phyloP scores from a whole-genome alignment of 2,797 vertebrate species.

The Dallia pectoralis region DNA sequence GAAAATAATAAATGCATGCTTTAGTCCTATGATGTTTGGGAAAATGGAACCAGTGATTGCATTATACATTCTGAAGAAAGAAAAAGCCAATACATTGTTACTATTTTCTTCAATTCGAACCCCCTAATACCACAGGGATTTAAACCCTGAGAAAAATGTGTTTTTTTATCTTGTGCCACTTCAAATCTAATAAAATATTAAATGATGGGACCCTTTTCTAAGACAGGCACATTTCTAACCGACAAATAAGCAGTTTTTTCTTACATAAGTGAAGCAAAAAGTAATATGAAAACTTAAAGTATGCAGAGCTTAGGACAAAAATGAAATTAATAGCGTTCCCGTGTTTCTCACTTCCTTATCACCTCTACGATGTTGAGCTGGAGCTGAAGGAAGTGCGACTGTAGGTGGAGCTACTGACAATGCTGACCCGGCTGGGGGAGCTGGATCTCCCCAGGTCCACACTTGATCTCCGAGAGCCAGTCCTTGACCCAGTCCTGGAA shows the following conservation, averaged over 20 bases:
- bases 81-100: neutral
- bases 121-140: neutral
- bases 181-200: neutral
- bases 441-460: constrained; percentile 72
- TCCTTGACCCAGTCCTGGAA: constrained; percentile 80
- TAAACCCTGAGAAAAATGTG: neutral
- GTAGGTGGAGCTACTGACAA: constrained; percentile 42
- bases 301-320: constrained; percentile 6
- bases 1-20: neutral
- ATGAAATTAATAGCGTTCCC: neutral
- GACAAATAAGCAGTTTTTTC: neutral
- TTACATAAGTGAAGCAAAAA: constrained; percentile 31
- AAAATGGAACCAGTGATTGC: neutral
- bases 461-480: constrained; percentile 81
- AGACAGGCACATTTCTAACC: neutral
- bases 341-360: neutral
- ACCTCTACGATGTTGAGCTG: constrained; percentile 33
- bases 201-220: neutral
- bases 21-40: neutral
- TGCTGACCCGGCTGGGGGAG: constrained; percentile 52
- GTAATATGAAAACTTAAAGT: constrained; percentile 19
- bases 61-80: neutral
- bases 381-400: constrained; percentile 40
- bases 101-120: neutral
- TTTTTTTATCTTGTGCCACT: neutral